Conservation (phyloP, 2,113 vertebrate species). For the Lutjanus erythropterus region DNA sequence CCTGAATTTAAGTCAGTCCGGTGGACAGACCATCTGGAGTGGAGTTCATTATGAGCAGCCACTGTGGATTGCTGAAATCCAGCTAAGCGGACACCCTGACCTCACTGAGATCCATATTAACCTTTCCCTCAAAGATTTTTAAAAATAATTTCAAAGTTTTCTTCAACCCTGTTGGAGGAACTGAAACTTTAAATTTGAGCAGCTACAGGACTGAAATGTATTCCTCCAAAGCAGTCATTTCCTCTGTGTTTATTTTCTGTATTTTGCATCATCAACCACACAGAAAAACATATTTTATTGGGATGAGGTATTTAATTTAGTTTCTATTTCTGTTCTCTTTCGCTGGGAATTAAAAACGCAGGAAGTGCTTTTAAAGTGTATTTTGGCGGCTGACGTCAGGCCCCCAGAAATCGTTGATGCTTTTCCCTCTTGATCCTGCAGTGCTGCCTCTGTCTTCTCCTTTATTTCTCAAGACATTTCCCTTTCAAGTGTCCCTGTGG, state of each 20-base stretch:
- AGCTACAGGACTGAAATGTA: neutral
- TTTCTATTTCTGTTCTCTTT: constrained; percentile 10
- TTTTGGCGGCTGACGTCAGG: constrained; percentile 32
- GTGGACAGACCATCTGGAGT: neutral
- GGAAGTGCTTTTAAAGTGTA: constrained; percentile 26
- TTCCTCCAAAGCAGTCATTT: constrained; percentile 3
- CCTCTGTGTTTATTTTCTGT: neutral
- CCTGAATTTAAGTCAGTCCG: neutral
- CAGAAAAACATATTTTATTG: constrained; percentile 20
- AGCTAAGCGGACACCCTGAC: neutral
- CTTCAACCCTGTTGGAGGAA: neutral
- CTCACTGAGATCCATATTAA: constrained; percentile 5
- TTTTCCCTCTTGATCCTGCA: constrained; percentile 7
- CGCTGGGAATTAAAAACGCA: constrained; percentile 29
- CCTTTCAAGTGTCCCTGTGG: constrained; percentile 52
- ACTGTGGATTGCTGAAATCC: neutral
- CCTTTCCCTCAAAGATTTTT: neutral
- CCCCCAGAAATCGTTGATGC: constrained; percentile 19
- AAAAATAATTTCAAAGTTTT: neutral
- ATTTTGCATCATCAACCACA: constrained; percentile 13
- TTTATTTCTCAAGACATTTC: constrained; percentile 38
- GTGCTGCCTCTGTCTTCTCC: constrained; percentile 1
- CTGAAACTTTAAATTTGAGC: neutral
- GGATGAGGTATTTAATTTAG: constrained; percentile 12
- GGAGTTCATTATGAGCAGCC: neutral